Evolutionary conservation across 2,113 vertebrate species (phyloP), one percentile per base, ranked within the genome.

Genomic region (Microtus richardsoni): DNA sequence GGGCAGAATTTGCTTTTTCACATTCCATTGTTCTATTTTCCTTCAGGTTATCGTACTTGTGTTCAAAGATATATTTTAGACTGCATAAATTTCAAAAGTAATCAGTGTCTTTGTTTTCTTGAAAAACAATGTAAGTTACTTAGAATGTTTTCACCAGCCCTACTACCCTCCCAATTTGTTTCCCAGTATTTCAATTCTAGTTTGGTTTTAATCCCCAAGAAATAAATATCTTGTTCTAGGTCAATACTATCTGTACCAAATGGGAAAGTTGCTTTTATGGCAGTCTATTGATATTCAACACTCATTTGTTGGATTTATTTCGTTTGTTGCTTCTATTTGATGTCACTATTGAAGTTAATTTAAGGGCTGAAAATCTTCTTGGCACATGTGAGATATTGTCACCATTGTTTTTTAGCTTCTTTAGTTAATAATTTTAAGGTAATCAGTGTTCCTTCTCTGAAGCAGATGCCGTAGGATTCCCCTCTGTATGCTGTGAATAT

Each of bases 21-120:
- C 52, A 83, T 86, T 54, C 28, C 41, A 64, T 94, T 60, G 64
- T 90, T 66, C 33, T 49, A 19, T 60, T 97, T 91, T 68, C 36
- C 36, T 16, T 68, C 87, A 83, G 28, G 62, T 44, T 36, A 68
- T 36, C n/a, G 49, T 91, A 88, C 47, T 62, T 85, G 93, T 68
- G 73, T 88, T 52, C 13, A 89, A 44, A 85, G 70, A 85, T 17
- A 16, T 75, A 80, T 70, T 93, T 88, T 74, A 79, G n/a, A 88
- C 49, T 77, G 24, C 87, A 84, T 41, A 78, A 77, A 66, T 3
- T 79, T 91, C 26, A 78, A 54, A 68, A n/a, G 82, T 84, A 84
- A 93, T 88, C 22, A 68, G 5, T 70, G 41, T 52, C 64, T 95
- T 88, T 91, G 52, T 33, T n/a, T 88, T 89, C 54, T 68, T 87